Conservation (phyloP, 2,113 vertebrate species). For the Ceyx melanurus region DNA sequence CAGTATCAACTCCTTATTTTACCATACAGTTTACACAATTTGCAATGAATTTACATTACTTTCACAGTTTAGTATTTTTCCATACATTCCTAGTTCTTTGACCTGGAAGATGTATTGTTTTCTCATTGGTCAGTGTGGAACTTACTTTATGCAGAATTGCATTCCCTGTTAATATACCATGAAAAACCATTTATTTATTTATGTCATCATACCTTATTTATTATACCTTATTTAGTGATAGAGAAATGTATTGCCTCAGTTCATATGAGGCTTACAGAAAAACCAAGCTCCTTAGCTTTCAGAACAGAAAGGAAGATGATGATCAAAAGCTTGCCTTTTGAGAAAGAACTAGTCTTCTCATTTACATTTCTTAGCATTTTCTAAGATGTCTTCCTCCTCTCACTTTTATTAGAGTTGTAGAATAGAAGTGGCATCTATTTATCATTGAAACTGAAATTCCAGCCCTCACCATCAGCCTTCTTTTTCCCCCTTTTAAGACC, state of each 20-base stretch:
- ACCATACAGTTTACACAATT: neutral
- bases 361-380: constrained; percentile 44
- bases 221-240: neutral
- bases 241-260: neutral
- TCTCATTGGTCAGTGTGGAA: neutral
- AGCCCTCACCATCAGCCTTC: neutral
- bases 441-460: neutral
- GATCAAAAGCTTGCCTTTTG: constrained; percentile 22
- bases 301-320: constrained; percentile 6
- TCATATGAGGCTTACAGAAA: neutral
- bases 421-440: constrained; percentile 38
- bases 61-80: neutral
- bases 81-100: neutral
- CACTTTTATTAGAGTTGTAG: constrained; percentile 3
- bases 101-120: neutral
- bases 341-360: neutral
- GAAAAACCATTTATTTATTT: neutral
- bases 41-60: neutral
- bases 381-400: constrained; percentile 16
- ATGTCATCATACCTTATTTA: constrained; percentile 20
- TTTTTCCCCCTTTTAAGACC: neutral
- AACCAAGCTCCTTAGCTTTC: neutral
- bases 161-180: neutral
- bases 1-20: neutral
- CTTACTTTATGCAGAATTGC: neutral